Percentiles rank a stretch among this genome's conserved stretches.
These are phyloP conservation scores for Tipula helvola DNA, from an alignment of 2,888 invertebrate species.

Conservation along the genomic window DNA sequence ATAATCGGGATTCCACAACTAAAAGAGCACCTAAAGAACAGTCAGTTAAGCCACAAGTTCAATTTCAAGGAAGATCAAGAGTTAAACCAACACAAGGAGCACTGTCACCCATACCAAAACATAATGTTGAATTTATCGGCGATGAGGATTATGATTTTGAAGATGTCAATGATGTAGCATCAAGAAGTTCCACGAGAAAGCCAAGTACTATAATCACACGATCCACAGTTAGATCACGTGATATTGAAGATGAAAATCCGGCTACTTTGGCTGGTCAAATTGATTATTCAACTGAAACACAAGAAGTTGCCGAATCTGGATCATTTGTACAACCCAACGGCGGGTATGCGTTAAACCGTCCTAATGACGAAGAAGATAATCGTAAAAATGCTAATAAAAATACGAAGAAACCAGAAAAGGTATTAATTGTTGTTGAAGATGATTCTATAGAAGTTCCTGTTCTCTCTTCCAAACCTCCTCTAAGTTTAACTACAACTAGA, in stretches of 20 bases:
- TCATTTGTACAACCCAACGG: conserved; percentile 42
- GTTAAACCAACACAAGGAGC: conserved; percentile 20
- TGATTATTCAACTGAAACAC: conserved; percentile 45
- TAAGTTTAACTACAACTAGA: conserved; percentile 14
- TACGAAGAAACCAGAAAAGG: not conserved
- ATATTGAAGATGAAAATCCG: not conserved
- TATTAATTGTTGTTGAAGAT: not conserved
- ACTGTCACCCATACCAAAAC: conserved; percentile 27
- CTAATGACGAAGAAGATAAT: not conserved
- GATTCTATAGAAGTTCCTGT: not conserved
- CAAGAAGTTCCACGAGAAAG: not conserved
- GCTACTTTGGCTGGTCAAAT: not conserved
- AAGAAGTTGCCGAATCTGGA: conserved; percentile 62
- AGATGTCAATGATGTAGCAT: conserved; percentile 24
- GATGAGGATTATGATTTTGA: conserved; percentile 33
- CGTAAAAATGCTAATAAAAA: not conserved
- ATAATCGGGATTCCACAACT: not conserved
- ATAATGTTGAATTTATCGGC: conserved; percentile 20
- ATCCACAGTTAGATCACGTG: not conserved
- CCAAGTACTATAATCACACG: not conserved
- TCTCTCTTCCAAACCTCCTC: conserved; percentile 17
- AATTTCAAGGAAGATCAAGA: not conserved
- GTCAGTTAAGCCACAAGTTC: not conserved
- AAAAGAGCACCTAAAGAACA: not conserved
- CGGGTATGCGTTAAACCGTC: not conserved